Conservation (phyloP, 2,888 invertebrate genomes). For the Orthosia incerta region DNA sequence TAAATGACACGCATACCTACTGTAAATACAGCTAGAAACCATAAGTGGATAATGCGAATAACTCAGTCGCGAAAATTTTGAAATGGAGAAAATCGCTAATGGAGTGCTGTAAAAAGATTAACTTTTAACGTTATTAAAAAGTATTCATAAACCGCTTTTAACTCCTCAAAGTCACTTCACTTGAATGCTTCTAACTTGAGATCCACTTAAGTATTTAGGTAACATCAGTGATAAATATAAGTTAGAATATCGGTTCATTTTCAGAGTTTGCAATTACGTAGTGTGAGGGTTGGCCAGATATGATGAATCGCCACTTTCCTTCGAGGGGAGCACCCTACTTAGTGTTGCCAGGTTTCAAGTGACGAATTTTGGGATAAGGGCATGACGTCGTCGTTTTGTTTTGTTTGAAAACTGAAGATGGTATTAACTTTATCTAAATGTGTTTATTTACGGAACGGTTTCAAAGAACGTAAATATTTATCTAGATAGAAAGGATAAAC, state of each 20-base stretch:
- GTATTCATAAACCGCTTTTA: constrained; percentile 35
- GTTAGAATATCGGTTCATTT: constrained; percentile 61
- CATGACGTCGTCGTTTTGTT: constrained; percentile 18
- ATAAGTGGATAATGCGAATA: not conserved
- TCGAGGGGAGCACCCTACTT: constrained; percentile 60
- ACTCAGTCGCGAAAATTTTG: not conserved
- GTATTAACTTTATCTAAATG: not conserved
- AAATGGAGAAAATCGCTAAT: constrained; percentile 34
- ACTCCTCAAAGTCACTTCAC: constrained; percentile 49
- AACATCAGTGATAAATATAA: constrained; percentile 57
- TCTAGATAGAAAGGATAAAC: not conserved
- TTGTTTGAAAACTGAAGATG: constrained; percentile 4
- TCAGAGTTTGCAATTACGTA: constrained; percentile 67
- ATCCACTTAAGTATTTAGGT: constrained; percentile 53
- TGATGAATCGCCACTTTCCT: constrained; percentile 70
- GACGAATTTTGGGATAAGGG: constrained; percentile 45
- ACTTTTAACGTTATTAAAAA: constrained; percentile 33
- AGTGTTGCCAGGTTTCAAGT: constrained; percentile 41
- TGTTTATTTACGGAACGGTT: not conserved
- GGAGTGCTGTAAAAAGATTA: constrained; percentile 40
- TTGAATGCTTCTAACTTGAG: constrained; percentile 35
- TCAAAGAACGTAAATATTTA: not conserved
- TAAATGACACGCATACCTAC: not conserved
- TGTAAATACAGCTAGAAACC: not conserved
- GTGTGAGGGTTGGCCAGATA: constrained; percentile 64